Evolutionary conservation across 2,113 vertebrate genomes (phyloP), one percentile per base, ranked within the genome.

Genomic region (Malurus elegans): DNA sequence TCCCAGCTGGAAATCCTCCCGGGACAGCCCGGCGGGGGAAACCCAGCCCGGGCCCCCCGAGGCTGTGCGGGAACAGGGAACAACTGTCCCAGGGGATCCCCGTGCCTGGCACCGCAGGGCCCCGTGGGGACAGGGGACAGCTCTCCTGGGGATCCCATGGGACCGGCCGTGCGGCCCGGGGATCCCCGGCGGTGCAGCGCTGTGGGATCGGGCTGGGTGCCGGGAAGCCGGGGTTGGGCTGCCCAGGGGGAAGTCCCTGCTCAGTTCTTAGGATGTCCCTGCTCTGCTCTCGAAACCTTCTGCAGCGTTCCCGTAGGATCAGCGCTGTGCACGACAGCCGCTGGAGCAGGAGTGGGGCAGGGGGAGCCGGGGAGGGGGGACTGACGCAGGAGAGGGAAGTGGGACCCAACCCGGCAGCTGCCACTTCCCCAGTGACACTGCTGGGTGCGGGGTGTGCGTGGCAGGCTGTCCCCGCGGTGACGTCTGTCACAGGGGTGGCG

Each of bases 401-500:
- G 54, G 29, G 51, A 8, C 28, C 9, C 2, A 0, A 0, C 24
- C 4, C 2, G 0, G 42, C 12, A 8, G 14, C 36, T 20, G 12
- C 64, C 54, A 38, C 89, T 76, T 91, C 93, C 93, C 64, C 76
- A 51, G 76, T 0, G 11, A 38, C 19, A 7, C 65, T 2, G 34
- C 36, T 5, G 48, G 5, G 14, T 19, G 62, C 0, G 4, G 66
- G n/a, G 5, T 3, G 5, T 4, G 3, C 0, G 4, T 4, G 40
- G 38, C 12, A 2, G 42, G 38, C 20, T 3, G 10, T 44, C 34
- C 20, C 38, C 2, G 8, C 0, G 2, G 71, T 38, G 57, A 62
- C 3, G 1, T 14, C 26, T 2, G 19, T 3, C 0, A 0, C 4
- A 15, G 28, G 10, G 23, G 1, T 2, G 18, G 8, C 0, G 4